These are phyloP conservation scores for Crocallis elinguaria DNA, from an alignment of 2,888 invertebrate species.

Conservation along the genomic window DNA sequence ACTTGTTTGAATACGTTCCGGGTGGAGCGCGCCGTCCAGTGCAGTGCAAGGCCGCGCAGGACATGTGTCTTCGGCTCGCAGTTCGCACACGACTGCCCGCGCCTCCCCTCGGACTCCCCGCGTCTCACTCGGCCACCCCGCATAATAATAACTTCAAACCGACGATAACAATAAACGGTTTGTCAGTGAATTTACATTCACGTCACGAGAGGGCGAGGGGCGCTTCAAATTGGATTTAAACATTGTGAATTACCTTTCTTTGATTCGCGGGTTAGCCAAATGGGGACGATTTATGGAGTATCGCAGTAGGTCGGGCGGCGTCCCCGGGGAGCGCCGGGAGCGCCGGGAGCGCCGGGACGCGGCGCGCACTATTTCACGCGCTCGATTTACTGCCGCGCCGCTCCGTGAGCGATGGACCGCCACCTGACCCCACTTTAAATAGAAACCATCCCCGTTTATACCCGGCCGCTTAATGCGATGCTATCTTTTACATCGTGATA, in stretches of 20 bases:
- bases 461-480: conserved; percentile 70
- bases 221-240: conserved; percentile 77
- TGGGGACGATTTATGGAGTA: conserved; percentile 78
- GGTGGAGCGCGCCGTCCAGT: not conserved
- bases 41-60: conserved; percentile 2
- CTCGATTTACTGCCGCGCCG: conserved; percentile 61
- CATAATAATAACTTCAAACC: conserved; percentile 34
- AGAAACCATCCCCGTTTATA: conserved; percentile 64
- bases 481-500: conserved; percentile 70
- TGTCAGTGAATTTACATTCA: conserved; percentile 53
- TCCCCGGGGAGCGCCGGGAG: conserved; percentile 38
- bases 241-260: conserved; percentile 81
- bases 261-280: conserved; percentile 80
- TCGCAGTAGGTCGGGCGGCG: conserved; percentile 44
- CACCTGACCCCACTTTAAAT: conserved; percentile 62
- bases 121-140: conserved; percentile 22
- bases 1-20: conserved; percentile 4
- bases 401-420: conserved; percentile 53
- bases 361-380: conserved; percentile 46
- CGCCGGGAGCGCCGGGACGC: conserved; percentile 22
- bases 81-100: conserved; percentile 25
- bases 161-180: conserved; percentile 52
- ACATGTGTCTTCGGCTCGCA: conserved; percentile 23
- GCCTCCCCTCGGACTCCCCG: conserved; percentile 22
- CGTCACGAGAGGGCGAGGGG: conserved; percentile 49